Conservation (phyloP, 2,888 invertebrate species). For the Pseudococcus viburni region DNA sequence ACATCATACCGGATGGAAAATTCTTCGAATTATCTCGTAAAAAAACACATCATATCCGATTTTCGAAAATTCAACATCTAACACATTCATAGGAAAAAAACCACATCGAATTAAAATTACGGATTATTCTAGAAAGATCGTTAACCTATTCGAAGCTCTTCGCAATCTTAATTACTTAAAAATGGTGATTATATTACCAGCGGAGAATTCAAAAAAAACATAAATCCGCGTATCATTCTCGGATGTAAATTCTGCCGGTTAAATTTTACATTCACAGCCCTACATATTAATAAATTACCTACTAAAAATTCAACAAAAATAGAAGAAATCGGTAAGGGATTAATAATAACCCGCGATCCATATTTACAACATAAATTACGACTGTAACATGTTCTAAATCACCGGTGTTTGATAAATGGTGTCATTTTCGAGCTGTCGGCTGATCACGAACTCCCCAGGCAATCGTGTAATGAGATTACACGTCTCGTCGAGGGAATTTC, state of each 20-base stretch:
- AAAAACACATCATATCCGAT: background rate
- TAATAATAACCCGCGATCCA: background rate
- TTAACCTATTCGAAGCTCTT: conserved; percentile 38
- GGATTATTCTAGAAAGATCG: background rate
- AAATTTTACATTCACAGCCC: conserved; percentile 23
- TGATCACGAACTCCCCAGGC: background rate
- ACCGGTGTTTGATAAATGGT: conserved; percentile 43
- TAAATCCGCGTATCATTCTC: background rate
- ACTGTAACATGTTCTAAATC: background rate
- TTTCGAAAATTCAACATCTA: background rate
- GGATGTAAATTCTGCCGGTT: background rate
- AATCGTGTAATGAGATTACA: background rate
- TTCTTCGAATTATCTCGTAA: too few relatives aligned
- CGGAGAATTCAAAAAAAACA: background rate
- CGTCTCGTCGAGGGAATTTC: background rate
- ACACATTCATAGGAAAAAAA: background rate
- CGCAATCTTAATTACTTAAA: background rate
- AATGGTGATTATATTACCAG: conserved; percentile 8
- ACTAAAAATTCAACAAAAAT: conserved; percentile 33
- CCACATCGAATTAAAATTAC: background rate
- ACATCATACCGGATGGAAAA: too few relatives aligned
- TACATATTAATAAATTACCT: conserved; percentile 22
- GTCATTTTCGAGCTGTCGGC: background rate
- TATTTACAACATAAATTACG: conserved; percentile 2
- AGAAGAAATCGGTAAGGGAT: conserved; percentile 19